Evolutionary conservation across 2,113 vertebrate species (phyloP).

Genomic region (Austrofundulus limnaeus): DNA sequence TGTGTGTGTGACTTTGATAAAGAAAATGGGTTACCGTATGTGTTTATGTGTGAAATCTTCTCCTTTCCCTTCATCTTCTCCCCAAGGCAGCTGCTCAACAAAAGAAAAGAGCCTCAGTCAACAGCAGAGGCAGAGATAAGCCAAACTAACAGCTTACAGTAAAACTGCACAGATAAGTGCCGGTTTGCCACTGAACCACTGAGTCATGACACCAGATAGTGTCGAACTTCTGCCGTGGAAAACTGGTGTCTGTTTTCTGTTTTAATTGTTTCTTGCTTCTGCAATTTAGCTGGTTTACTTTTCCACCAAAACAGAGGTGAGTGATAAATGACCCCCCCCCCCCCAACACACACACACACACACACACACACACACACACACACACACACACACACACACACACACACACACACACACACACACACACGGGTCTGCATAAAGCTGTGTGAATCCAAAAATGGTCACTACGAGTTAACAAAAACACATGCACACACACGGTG

Average conservation of each 20-base stretch:
- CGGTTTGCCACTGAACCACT: constrained; percentile 5
- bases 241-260: background rate
- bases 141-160: constrained; percentile 17
- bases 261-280: background rate
- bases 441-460: no score
- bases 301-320: background rate
- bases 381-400: no score
- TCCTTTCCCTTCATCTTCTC: constrained; percentile 27
- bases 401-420: no score
- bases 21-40: constrained; percentile 15
- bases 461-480: no score
- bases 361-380: no score
- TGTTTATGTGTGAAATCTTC: constrained; percentile 25
- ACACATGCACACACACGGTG: constrained; percentile 7
- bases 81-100: constrained; percentile 19
- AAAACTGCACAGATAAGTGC: constrained; percentile 34
- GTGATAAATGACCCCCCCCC: background rate
- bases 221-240: background rate
- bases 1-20: background rate
- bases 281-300: background rate
- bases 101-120: constrained; percentile 43
- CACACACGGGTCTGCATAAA: no score
- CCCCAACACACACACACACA: no score
- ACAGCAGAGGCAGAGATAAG: constrained; percentile 46
- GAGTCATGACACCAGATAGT: background rate